These are phyloP conservation scores for Ceryle rudis DNA, from an alignment of 2,797 vertebrate species.

Conservation along the genomic window DNA sequence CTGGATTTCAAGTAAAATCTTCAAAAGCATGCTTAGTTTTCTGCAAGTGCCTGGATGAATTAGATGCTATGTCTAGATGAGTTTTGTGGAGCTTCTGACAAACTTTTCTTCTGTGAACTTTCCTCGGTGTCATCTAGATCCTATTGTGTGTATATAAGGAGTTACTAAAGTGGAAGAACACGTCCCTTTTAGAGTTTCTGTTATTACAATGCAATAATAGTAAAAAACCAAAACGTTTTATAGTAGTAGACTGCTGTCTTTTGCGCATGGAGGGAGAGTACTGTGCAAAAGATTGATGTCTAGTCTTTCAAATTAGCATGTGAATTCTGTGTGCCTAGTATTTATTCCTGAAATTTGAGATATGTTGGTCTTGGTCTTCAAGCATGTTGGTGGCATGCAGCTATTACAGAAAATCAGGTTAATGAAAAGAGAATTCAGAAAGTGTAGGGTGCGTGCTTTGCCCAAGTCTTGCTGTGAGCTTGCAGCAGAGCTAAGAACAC, in stretches of 20 bases:
- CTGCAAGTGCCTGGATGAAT: neutral
- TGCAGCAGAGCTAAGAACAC: neutral
- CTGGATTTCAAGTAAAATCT: neutral
- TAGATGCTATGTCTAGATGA: neutral
- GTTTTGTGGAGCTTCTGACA: neutral
- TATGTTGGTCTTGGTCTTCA: neutral
- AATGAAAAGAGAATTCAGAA: neutral
- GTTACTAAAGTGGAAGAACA: neutral
- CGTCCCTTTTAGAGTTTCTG: neutral
- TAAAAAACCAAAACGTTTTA: accelerated
- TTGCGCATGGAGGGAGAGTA: neutral
- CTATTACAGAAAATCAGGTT: neutral
- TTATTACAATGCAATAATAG: neutral
- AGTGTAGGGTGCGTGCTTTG: neutral
- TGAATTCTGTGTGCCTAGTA: neutral
- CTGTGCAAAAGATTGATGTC: neutral
- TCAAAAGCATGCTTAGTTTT: neutral
- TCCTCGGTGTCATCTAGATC: neutral
- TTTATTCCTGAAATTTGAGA: neutral
- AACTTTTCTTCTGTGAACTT: neutral
- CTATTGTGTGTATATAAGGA: neutral
- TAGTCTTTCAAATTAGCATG: neutral
- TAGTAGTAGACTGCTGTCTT: neutral
- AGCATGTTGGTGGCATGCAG: neutral
- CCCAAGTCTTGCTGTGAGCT: accelerated